A percentile compares a stretch with the other conserved stretches of the same genome.
Conservation (phyloP, 2,797 vertebrate species). For the Tragelaphus oryx region DNA sequence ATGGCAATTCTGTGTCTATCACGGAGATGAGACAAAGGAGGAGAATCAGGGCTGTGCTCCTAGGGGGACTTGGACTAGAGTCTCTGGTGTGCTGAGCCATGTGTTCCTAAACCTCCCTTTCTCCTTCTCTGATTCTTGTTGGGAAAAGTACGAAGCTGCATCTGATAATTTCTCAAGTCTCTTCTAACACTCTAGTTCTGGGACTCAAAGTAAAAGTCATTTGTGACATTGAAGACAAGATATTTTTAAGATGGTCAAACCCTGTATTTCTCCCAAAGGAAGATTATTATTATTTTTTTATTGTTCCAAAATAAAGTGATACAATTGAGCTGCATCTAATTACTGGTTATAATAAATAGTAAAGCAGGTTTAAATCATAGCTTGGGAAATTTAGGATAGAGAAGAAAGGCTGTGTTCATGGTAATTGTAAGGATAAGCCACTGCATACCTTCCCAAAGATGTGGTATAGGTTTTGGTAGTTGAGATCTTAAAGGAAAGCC, state of each 20-base stretch:
- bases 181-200: neutral
- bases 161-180: neutral
- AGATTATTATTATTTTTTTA: neutral
- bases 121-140: neutral
- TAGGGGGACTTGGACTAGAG: neutral
- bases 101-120: neutral
- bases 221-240: neutral
- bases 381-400: neutral
- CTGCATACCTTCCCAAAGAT: neutral
- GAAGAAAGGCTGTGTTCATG: neutral
- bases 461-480: neutral
- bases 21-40: neutral
- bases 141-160: neutral
- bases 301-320: neutral
- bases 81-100: neutral
- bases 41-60: too few species aligned
- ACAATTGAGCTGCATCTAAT: neutral
- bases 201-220: neutral
- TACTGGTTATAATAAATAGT: neutral
- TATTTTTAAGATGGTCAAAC: neutral
- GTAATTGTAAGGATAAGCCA: neutral
- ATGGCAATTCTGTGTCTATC: conserved; percentile 27
- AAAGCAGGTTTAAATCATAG: neutral
- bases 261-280: neutral
- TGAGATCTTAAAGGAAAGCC: neutral